phyloP scores from a whole-genome alignment of 2,888 invertebrate species.

The Sclerodermus sp. region DNA sequence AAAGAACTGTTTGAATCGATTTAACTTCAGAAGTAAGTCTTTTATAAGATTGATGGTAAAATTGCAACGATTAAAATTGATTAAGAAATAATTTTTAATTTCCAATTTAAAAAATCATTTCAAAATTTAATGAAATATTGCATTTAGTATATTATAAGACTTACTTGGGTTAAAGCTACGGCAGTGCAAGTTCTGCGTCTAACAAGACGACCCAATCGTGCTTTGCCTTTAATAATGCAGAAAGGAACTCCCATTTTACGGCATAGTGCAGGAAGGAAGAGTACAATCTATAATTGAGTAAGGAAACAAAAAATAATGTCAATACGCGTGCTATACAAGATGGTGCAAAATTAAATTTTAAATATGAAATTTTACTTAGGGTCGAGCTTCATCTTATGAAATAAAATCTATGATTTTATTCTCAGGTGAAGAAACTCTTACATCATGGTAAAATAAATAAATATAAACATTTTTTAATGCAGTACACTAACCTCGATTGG shows the following conservation, averaged over 20 bases:
- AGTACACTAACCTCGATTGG: slow-evolving; percentile 94
- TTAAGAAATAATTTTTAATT: too few relatives aligned
- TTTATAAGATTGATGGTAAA: neutral
- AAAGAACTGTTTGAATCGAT: neutral
- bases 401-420: slow-evolving; percentile 38
- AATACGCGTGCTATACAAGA: too few relatives aligned
- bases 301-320: too few relatives aligned
- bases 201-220: slow-evolving; percentile 91
- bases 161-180: slow-evolving; percentile 85
- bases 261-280: slow-evolving; percentile 97
- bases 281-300: slow-evolving; percentile 91
- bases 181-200: slow-evolving; percentile 93
- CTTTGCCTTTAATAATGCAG: slow-evolving; percentile 98
- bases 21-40: neutral
- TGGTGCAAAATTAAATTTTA: slow-evolving; percentile 1
- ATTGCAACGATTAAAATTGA: neutral
- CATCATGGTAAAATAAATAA: slow-evolving; percentile 62
- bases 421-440: slow-evolving; percentile 90
- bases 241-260: slow-evolving; percentile 99
- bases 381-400: slow-evolving; percentile 68
- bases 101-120: neutral
- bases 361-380: slow-evolving; percentile 61
- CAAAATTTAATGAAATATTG: too few relatives aligned
- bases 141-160: too few relatives aligned
- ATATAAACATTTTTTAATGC: too few relatives aligned